Percentiles rank a stretch among this genome's conserved stretches.
phyloP scores from a whole-genome alignment of 2,797 vertebrate species.

The Acrossocheilus wenchowensis region DNA sequence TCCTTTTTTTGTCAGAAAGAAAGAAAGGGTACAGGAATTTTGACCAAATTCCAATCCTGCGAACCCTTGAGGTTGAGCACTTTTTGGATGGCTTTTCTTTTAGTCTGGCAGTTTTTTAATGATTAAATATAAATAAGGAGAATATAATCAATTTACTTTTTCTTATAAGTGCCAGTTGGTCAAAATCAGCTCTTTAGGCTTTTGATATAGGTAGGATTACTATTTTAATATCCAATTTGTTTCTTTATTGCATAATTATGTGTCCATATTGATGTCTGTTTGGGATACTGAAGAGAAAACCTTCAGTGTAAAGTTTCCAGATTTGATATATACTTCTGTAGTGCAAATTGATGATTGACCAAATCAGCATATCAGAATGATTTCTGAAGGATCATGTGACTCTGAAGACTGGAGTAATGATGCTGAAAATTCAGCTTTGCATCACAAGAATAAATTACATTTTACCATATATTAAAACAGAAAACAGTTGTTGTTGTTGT shows the following conservation, averaged over 20 bases:
- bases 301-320: neutral
- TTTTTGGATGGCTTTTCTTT: conserved; percentile 7
- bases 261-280: neutral
- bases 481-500: no score
- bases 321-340: neutral
- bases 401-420: neutral
- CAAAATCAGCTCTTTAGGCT: neutral
- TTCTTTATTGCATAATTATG: neutral
- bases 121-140: neutral
- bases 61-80: conserved; percentile 1
- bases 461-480: neutral
- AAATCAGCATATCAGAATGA: neutral
- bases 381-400: neutral
- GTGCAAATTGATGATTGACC: neutral
- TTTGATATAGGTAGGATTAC: neutral
- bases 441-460: neutral
- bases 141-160: neutral
- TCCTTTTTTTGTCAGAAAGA: conserved; percentile 13
- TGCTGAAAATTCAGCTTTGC: neutral
- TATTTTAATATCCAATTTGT: neutral
- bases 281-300: neutral
- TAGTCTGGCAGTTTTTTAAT: neutral
- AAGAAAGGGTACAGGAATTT: conserved; percentile 15
- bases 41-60: neutral
- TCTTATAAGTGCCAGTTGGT: neutral